Evolutionary conservation across 2,113 vertebrate genomes (phyloP).

Genomic region (Rhynchomys soricoides): DNA sequence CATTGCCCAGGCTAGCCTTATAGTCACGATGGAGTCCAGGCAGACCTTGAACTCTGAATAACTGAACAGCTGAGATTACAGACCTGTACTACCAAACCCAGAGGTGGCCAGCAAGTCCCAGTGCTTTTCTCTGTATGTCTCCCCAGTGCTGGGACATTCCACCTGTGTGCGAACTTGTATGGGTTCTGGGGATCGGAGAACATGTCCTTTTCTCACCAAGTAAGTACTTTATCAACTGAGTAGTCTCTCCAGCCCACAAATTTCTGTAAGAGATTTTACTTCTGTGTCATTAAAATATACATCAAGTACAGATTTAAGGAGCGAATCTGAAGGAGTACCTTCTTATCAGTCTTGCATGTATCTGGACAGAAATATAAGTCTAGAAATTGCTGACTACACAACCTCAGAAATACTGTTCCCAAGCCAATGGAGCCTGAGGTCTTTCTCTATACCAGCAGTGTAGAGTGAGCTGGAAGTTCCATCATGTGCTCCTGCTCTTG

Average conservation of each 20-base stretch:
- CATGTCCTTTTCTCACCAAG: neutral
- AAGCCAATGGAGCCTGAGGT: conserved; percentile 37
- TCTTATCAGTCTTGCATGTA: neutral
- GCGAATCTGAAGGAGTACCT: conserved; percentile 8
- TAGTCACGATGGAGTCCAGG: neutral
- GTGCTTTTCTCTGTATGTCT: neutral
- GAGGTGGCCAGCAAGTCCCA: neutral
- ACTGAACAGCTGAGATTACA: neutral
- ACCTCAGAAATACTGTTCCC: conserved; percentile 54
- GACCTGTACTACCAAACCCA: neutral
- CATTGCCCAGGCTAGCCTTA: neutral
- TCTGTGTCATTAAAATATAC: conserved; percentile 23
- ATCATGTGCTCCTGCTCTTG: neutral
- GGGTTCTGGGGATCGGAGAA: neutral
- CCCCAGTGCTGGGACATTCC: neutral
- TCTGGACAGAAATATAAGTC: conserved; percentile 19
- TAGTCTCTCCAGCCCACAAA: neutral
- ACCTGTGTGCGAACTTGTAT: neutral
- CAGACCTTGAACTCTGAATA: neutral
- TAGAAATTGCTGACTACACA: conserved; percentile 42
- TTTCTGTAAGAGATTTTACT: conserved; percentile 40
- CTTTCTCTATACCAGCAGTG: neutral
- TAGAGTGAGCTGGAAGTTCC: neutral
- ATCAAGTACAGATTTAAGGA: neutral
- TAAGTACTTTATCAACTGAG: neutral